Evolutionary conservation across 2,113 vertebrate species (phyloP), one percentile per base, ranked within the genome.

Genomic region (Gnathonemus echidnorhynchus): DNA sequence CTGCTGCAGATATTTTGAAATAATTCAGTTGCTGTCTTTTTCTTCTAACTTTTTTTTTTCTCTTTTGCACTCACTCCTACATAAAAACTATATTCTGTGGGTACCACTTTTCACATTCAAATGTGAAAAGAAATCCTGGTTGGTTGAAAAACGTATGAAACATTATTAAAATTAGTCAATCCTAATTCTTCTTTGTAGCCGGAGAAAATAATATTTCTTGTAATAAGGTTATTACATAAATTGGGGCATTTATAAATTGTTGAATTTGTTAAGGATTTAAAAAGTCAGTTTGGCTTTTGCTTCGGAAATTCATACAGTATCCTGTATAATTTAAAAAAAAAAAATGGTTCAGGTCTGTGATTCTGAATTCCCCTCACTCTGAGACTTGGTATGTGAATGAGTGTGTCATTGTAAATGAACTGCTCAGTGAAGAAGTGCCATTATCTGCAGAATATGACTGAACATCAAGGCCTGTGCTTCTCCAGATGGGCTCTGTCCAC

Each of bases 201-300:
- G 35, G 17, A 17, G 31, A 80, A 80, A 35, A 80, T 13, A 80
- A 39, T 42, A 17, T 80, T 80, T 80, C 31, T 80, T 19, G 5
- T 80, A 80, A 80, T 42, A 80, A 35, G 35, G 74, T 80, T 80
- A 80, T 80, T 80, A 80, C 74, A 80, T 42, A 80, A 80, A 80
- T 80, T 17, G 74, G 17, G 74, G 31, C 35, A 42, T 80, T 42
- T 80, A 80, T 17, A 80, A 80, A 80, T 80, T 80, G 74, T 42
- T 39, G 74, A 80, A 80, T 80, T 80, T 80, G 35, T 80, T 80
- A 39, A 42, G 31, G 5, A 19, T 42, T 80, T 17, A 80, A 80
- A 80, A 80, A 80, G 74, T 42, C 74, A 80, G 74, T 80, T 42
- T 39, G 74, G 74, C 35, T 80, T 80, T 35, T 70, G 62, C 62